Evolutionary conservation across 2,888 invertebrate species (phyloP).

Genomic region (Pinctada fucata): DNA sequence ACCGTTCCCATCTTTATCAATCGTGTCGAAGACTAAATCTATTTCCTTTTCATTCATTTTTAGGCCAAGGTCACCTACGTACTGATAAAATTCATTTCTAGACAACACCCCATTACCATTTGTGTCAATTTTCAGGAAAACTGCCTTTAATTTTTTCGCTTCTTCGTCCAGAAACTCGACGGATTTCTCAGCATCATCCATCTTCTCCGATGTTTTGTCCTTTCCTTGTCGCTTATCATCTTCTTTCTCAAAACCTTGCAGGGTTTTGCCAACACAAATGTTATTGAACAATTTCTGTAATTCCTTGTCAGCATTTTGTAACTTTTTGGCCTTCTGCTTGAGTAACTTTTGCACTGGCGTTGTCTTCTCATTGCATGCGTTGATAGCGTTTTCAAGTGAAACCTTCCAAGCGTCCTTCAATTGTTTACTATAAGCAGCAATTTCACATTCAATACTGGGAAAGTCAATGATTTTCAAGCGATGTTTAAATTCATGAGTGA

Average conservation of each 20-base stretch:
- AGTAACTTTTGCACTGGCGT: conserved; percentile 31
- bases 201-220: too few relatives aligned
- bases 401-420: conserved; percentile 23
- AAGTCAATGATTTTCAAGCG: conserved; percentile 43
- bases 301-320: neutral
- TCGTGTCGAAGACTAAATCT: conserved; percentile 36
- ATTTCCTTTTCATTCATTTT: conserved; percentile 40
- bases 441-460: conserved; percentile 43
- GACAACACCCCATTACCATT: conserved; percentile 48
- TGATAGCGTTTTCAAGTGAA: conserved; percentile 10
- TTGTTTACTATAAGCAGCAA: conserved; percentile 28
- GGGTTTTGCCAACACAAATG: neutral
- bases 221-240: neutral
- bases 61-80: conserved; percentile 44
- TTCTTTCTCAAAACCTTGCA: neutral
- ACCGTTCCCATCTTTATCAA: conserved; percentile 34
- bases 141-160: conserved; percentile 42
- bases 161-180: conserved; percentile 18
- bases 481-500: neutral
- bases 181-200: too few relatives aligned
- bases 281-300: neutral
- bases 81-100: conserved; percentile 37
- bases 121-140: conserved; percentile 46
- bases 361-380: conserved; percentile 3
- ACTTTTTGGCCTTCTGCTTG: neutral